Conservation (phyloP, 2,113 vertebrate species). For the Silurus glanis region DNA sequence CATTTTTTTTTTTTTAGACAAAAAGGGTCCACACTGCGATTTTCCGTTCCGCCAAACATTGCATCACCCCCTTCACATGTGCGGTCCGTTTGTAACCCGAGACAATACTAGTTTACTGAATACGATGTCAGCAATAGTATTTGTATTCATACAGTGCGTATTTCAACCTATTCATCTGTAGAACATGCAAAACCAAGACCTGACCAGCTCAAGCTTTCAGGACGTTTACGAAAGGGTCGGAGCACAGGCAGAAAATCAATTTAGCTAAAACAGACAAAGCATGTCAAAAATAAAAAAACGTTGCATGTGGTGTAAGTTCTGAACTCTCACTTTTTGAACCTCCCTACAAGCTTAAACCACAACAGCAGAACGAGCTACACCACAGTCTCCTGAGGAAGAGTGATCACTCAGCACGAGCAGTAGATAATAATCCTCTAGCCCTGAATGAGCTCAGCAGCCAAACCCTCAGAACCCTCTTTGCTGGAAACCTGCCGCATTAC, state of each 20-base stretch:
- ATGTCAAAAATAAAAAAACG: neutral
- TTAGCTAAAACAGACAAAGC: constrained; percentile 10
- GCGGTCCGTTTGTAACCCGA: neutral
- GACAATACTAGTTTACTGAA: neutral
- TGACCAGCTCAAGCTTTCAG: neutral
- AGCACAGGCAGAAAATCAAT: constrained; percentile 22
- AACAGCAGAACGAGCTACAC: constrained; percentile 7
- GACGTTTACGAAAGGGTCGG: neutral
- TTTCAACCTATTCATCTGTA: neutral
- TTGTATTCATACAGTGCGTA: neutral
- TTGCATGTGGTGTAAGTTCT: neutral
- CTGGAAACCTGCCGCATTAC: constrained; percentile 27
- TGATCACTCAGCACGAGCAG: constrained; percentile 35
- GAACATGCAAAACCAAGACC: neutral
- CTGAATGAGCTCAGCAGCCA: neutral
- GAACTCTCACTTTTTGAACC: constrained; percentile 6
- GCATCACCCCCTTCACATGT: neutral
- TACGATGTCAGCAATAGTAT: neutral
- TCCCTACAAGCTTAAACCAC: constrained; percentile 10
- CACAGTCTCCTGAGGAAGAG: constrained; percentile 26
- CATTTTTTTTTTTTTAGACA: neutral
- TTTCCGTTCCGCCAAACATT: neutral
- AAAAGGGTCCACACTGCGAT: neutral
- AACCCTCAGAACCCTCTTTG: neutral
- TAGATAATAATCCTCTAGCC: constrained; percentile 17